Conservation (phyloP, 2,888 invertebrate genomes). For the Harmothoe impar region DNA sequence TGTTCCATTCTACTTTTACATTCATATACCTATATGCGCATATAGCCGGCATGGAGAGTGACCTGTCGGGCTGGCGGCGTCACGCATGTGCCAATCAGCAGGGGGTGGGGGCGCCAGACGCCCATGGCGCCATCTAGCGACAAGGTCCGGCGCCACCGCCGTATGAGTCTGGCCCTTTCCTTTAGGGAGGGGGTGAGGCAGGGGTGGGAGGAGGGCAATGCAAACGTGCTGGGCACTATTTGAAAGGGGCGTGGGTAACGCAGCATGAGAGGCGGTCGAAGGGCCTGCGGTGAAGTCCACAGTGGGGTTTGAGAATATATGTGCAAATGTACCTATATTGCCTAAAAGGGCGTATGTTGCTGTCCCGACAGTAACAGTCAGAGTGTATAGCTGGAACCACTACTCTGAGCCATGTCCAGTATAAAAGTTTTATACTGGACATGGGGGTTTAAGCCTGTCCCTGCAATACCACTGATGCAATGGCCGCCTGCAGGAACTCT, state of each 20-base stretch:
- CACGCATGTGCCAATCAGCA: background rate
- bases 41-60: constrained; percentile 9
- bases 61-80: background rate
- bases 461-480: no score
- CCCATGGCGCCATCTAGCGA: constrained; percentile 15
- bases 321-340: no score
- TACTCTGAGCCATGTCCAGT: no score
- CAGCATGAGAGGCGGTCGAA: background rate
- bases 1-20: no score
- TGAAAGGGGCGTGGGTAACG: background rate
- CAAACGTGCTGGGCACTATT: background rate
- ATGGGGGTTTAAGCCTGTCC: no score
- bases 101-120: constrained; percentile 23
- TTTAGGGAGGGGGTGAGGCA: background rate
- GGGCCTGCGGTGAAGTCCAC: background rate
- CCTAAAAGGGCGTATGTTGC: no score
- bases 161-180: background rate
- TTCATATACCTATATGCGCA: no score
- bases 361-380: no score
- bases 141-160: background rate
- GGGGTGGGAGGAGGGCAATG: background rate
- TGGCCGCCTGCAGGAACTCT: no score
- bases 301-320: background rate
- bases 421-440: no score
- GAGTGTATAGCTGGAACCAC: no score